Base-by-base conservation (phyloP, 2,888 invertebrate genomes). In the Oscheius myriophilus region DNA sequence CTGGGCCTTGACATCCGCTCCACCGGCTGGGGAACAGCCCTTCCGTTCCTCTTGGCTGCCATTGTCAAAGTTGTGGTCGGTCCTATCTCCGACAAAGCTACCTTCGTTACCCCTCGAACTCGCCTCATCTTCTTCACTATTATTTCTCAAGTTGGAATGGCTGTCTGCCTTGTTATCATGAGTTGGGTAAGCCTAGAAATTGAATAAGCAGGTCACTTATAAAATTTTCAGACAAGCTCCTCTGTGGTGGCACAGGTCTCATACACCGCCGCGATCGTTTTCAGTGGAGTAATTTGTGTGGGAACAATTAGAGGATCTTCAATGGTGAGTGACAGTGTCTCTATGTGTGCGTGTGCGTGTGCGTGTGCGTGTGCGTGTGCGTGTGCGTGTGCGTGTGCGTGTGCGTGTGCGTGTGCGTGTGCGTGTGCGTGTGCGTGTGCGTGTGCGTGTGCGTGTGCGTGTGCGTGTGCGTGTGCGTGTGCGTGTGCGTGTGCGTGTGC, bases 251-350 rank as follows among this genome's bases (percentile, higher is more conserved):
- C 75, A 7, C 80, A 79, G 70, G 45, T 77, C 3, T 73, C 72
- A 63, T 82, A 80, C 69, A 81, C 82, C 0, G 64, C 67, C 1
- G 73, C 77, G 11, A 79, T 80, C 52, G 74, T 74, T 21, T 68
- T 79, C n/a, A 71, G 72, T 11, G 79, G 81, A 7, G 59, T 82
- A 18, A 82, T 80, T 39, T 69, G 73, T 33, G 77, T 82, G 11
- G 82, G 82, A 33, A 73, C 78, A 1, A 71, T 76, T 26, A 75
- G 73, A 55, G 73, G 77, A 51, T 77, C 79, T 41, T 75, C 75
- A 46, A 51, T 81, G 72, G 79, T 79, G 18, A 21, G 42, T 45
- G 43, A n/a, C n/a, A n/a, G n/a, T n/a, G n/a, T n/a, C n/a, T n/a
- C n/a, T n/a, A n/a, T n/a, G n/a, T n/a, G n/a, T n/a, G n/a, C n/a